phyloP scores from a whole-genome alignment of 2,797 vertebrate genomes.

The Parauchenoglanis ngamensis region DNA sequence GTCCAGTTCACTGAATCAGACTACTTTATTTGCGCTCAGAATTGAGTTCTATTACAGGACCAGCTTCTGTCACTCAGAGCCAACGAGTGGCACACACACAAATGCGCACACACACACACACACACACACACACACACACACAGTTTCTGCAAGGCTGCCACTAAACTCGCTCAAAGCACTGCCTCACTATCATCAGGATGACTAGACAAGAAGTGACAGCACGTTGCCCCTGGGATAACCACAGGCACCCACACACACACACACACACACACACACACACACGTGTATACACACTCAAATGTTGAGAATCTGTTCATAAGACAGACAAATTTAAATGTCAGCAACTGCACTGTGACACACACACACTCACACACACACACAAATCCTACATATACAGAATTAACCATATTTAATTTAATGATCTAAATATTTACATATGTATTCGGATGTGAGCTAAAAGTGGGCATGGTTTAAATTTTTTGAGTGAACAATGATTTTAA shows the following conservation, averaged over 20 bases:
- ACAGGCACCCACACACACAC: constrained; percentile 53
- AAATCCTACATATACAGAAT: not conserved
- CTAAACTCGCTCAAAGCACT: constrained; percentile 68
- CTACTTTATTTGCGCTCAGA: constrained; percentile 71
- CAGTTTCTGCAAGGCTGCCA: constrained; percentile 54
- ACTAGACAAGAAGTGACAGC: constrained; percentile 77
- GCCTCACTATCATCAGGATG: constrained; percentile 68
- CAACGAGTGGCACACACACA: constrained; percentile 54
- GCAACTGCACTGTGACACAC: constrained; percentile 29
- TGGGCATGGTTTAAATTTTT: not conserved
- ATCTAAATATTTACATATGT: not conserved
- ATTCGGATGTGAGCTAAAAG: not conserved
- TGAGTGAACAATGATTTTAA: not conserved
- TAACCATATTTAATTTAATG: not conserved
- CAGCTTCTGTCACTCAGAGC: constrained; percentile 69
- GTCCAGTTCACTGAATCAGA: constrained; percentile 61
- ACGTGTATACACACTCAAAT: not conserved
- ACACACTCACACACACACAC: constrained; percentile 18
- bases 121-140: constrained; percentile 51
- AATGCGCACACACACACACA: constrained; percentile 53
- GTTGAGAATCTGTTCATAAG: constrained; percentile 26
- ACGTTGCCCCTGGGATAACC: constrained; percentile 69
- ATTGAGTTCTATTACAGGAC: constrained; percentile 76
- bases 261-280: constrained; percentile 37
- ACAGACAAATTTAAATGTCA: constrained; percentile 54